Percentiles rank a stretch among this genome's conserved stretches.
phyloP scores from a whole-genome alignment of 1,140 invertebrate species.

The Dermatophagoides farinae region DNA sequence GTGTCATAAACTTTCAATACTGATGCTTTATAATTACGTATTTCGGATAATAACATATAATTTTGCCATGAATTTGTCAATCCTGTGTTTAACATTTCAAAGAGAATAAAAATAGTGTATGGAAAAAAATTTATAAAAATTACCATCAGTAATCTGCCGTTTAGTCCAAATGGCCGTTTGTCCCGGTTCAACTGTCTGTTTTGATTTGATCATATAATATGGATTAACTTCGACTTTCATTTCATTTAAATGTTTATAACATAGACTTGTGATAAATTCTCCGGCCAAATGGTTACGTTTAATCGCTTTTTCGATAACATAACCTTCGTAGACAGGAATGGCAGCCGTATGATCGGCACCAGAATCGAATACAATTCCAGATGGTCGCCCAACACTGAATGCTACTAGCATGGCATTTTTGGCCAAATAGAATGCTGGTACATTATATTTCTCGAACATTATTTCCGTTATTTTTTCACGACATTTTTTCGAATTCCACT shows the following conservation, averaged over 20 bases:
- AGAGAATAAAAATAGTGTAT: too few relatives aligned
- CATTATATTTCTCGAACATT: constrained; percentile 87
- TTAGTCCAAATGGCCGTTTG: background rate
- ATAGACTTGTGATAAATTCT: constrained; percentile 69
- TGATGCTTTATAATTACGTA: constrained; percentile 61
- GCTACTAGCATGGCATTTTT: constrained; percentile 82
- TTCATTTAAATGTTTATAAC: constrained; percentile 42
- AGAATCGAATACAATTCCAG: constrained; percentile 73
- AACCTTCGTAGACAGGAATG: constrained; percentile 77
- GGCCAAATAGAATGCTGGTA: constrained; percentile 82
- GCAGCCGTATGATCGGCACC: constrained; percentile 82
- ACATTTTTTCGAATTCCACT: constrained; percentile 64
- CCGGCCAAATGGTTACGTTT: constrained; percentile 77
- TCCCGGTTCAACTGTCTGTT: constrained; percentile 41
- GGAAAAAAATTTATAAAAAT: too few relatives aligned
- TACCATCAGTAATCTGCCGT: background rate
- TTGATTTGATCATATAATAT: constrained; percentile 53
- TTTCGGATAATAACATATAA: constrained; percentile 59
- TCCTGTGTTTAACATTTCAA: background rate
- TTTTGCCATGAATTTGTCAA: constrained; percentile 66
- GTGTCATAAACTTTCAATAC: constrained; percentile 54
- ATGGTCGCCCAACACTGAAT: constrained; percentile 74
- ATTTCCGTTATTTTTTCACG: constrained; percentile 74
- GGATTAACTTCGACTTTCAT: constrained; percentile 65
- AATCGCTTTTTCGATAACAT: constrained; percentile 67